These are phyloP conservation scores for Eulemur macaco DNA, from an alignment of 2,113 vertebrate species.

Conservation along the genomic window DNA sequence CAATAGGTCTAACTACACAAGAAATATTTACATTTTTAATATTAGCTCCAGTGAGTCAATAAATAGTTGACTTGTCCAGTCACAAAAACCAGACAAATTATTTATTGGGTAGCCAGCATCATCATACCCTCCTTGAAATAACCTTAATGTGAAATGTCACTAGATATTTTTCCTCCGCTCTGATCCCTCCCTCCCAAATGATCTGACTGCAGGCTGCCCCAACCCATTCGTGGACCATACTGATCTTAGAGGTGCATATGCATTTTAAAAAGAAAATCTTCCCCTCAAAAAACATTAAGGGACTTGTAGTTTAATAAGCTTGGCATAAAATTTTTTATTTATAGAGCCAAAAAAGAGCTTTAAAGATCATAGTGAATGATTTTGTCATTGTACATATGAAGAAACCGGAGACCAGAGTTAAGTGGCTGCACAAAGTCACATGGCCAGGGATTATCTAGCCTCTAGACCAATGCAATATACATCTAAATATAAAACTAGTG, in stretches of 20 bases:
- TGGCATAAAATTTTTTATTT: neutral
- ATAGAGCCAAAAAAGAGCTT: neutral
- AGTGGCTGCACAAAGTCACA: neutral
- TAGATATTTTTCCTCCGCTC: too few species aligned
- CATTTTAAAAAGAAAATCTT: neutral
- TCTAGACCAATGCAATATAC: neutral
- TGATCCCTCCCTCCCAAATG: neutral
- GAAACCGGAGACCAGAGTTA: neutral
- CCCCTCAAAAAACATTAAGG: neutral
- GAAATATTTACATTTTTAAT: neutral
- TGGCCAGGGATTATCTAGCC: neutral
- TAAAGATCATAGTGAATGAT: neutral
- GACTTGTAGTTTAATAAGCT: neutral
- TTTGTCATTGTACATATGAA: neutral
- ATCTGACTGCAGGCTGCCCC: neutral
- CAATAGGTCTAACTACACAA: neutral
- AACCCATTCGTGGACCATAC: neutral
- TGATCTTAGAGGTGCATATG: neutral
- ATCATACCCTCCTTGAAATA: neutral
- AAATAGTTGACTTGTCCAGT: neutral
- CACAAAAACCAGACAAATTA: neutral
- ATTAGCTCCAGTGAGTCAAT: neutral
- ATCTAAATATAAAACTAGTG: neutral
- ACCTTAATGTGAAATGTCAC: neutral
- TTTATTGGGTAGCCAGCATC: neutral